phyloP scores from a whole-genome alignment of 1,140 invertebrate species.

The Bombus turneri region DNA sequence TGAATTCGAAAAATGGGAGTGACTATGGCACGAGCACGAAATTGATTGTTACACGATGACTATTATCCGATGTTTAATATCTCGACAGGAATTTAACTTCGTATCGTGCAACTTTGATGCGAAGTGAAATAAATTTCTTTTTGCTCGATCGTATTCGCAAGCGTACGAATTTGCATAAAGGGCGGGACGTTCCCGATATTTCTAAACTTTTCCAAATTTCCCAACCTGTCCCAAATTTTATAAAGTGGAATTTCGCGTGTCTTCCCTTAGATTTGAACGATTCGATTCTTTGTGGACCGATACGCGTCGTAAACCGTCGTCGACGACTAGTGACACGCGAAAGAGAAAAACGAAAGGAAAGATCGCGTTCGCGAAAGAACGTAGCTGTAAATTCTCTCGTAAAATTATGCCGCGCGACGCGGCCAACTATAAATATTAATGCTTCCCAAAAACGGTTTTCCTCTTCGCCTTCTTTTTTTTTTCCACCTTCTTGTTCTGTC shows the following conservation, averaged over 20 bases:
- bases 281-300: slow-evolving; percentile 26
- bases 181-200: too few species aligned
- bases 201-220: too few species aligned
- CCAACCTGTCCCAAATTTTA: too few species aligned
- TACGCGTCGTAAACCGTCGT: slow-evolving; percentile 50
- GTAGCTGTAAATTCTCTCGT: slow-evolving; percentile 70
- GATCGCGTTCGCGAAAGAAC: slow-evolving; percentile 45
- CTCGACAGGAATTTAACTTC: not conserved
- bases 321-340: not conserved
- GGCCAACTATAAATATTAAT: slow-evolving; percentile 75
- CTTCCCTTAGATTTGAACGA: not conserved
- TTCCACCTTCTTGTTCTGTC: not conserved
- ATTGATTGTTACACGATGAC: not conserved
- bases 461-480: slow-evolving; percentile 55
- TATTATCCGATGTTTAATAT: slow-evolving; percentile 39
- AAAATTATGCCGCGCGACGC: slow-evolving; percentile 63
- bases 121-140: too few species aligned
- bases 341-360: not conserved
- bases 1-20: not conserved
- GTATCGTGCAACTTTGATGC: too few species aligned
- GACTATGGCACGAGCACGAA: not conserved
- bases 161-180: too few species aligned
- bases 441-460: slow-evolving; percentile 72
- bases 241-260: too few species aligned
- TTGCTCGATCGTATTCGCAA: too few species aligned